Evolutionary conservation across 2,888 invertebrate genomes (phyloP).

Genomic region (Cataglyphis altisquamis): DNA sequence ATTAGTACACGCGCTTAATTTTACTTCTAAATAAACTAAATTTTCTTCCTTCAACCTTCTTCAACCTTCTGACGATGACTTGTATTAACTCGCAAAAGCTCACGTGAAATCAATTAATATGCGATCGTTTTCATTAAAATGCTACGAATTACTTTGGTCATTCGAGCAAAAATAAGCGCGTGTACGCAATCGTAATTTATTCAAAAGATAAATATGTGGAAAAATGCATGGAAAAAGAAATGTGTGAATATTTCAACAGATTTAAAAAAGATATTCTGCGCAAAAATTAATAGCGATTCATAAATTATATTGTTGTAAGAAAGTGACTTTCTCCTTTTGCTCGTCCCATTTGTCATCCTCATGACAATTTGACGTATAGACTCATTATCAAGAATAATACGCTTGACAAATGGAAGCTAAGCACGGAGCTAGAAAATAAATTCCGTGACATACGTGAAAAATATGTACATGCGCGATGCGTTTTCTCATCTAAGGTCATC

Average conservation of each 20-base stretch:
- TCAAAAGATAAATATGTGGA: not conserved
- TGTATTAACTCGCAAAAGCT: not conserved
- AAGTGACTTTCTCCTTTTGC: not conserved
- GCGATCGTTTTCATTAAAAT: not conserved
- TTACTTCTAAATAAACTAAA: not conserved
- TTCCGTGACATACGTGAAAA: slow-evolving; percentile 3
- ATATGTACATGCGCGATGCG: slow-evolving; percentile 23
- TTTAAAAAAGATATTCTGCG: not conserved
- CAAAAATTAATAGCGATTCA: slow-evolving; percentile 1
- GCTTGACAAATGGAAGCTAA: not conserved
- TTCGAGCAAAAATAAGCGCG: not conserved
- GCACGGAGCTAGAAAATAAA: slow-evolving; percentile 16
- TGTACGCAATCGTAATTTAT: too few species aligned
- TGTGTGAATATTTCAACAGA: not conserved
- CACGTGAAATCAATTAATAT: not conserved
- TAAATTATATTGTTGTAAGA: not conserved
- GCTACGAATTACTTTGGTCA: not conserved
- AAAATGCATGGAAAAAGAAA: not conserved
- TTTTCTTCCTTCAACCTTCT: too few species aligned
- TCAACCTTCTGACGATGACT: not conserved
- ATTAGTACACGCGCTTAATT: too few species aligned
- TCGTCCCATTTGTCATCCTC: not conserved
- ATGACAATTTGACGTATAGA: not conserved
- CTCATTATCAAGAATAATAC: slow-evolving; percentile 2
- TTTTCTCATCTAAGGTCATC: slow-evolving; percentile 47